Evolutionary conservation across 2,888 invertebrate genomes (phyloP), one percentile per base, ranked within the genome.

Genomic region (Lagria hirta): DNA sequence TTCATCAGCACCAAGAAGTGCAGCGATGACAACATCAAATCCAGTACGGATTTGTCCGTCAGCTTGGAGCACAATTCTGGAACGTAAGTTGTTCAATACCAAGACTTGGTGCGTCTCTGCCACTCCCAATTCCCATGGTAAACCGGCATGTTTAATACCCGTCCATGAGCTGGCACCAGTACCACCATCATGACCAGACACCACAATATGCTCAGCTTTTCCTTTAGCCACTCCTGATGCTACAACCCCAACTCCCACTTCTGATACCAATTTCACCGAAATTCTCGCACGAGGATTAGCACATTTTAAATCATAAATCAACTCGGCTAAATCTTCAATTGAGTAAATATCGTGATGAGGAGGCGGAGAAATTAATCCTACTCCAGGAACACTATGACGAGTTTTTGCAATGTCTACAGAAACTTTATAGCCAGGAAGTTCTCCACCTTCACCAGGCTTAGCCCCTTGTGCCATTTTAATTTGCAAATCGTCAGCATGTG

Each of bases 281-380:
- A 99, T 92, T 48, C 97, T 78, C 0, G 98, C 98, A 37, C 77
- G 76, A 0, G 98, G 99, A 75, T 98, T 99, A 49, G 97, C 92
- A 65, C 93, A 94, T 73, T 99, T 99, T 53, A 99, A 75, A 74
- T 99, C 98, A 68, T 98, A 99, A 65, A 99, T 98, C 38, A 99
- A 78, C 73, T 99, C 95, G 0, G 98, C 95, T 61, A 99, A 76
- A 77, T 99, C 99, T 73, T 99, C 99, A 68, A 99, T 99, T 32
- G 96, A 97, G 75, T 99, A 99, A 73, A 99, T 99, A 66, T 99
- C 99, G 75, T 99, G 99, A 75, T 99, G 99, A 2, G 99, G 99
- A 5, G 99, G 98, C 3, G 99, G 99, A 0, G 96, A 97, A 69
- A 99, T 99, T 4, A 99, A 77, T 3, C 98, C 98, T 5, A 99